These are phyloP conservation scores for Hymenopus coronatus DNA, from an alignment of 2,888 invertebrate species.

Conservation along the genomic window DNA sequence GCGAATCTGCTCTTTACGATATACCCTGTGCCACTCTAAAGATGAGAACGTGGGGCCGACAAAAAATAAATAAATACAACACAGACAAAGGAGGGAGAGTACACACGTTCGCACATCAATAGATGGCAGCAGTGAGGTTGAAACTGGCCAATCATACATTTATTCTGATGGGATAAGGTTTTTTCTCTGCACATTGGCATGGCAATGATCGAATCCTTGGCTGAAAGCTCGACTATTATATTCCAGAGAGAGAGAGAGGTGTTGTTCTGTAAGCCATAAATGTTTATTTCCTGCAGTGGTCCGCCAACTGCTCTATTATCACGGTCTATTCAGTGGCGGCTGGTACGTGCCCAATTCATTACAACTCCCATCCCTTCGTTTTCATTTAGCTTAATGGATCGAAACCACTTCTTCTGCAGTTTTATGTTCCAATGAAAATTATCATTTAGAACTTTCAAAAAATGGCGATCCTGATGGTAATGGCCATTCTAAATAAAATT, in stretches of 20 bases:
- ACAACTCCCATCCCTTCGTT: too few species aligned
- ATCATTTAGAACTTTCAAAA: too few species aligned
- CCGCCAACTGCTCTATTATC: neutral
- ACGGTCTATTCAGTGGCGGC: too few species aligned
- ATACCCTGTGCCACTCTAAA: neutral
- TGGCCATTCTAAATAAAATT: too few species aligned
- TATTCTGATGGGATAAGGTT: neutral
- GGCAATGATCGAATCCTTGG: neutral
- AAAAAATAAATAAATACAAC: neutral
- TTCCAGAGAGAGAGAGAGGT: neutral
- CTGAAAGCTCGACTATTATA: neutral
- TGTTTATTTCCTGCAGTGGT: conserved; percentile 8
- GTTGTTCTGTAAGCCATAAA: conserved; percentile 11
- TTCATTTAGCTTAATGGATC: too few species aligned
- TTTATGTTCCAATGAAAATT: too few species aligned
- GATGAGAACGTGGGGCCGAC: neutral
- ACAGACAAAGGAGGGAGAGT: neutral
- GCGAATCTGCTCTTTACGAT: neutral
- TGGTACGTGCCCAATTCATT: too few species aligned
- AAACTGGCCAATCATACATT: neutral
- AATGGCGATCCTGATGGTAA: too few species aligned
- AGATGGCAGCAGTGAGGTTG: neutral
- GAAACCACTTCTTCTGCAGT: too few species aligned
- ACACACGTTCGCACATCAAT: too few species aligned
- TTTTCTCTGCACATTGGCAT: too few species aligned